These are phyloP conservation scores for Drosophila burlai DNA, from an alignment of 1,140 invertebrate genomes.

Conservation along the genomic window DNA sequence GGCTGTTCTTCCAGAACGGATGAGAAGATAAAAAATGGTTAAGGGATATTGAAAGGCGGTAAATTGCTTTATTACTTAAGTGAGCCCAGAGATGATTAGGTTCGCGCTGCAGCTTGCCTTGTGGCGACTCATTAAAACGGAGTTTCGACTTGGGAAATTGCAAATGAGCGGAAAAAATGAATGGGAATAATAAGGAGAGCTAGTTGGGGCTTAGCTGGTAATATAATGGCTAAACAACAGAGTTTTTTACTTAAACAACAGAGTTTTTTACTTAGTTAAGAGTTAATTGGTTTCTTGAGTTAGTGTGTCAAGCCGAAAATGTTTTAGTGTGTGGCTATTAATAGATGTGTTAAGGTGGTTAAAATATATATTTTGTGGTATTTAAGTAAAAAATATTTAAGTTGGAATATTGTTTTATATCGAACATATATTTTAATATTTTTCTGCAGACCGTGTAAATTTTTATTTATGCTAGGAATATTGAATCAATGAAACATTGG, in stretches of 20 bases:
- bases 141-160: conserved; percentile 32
- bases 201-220: conserved; percentile 13
- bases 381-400: background rate
- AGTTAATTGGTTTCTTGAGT: background rate
- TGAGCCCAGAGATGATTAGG: conserved; percentile 73
- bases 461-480: background rate
- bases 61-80: conserved; percentile 83
- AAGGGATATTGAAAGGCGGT: conserved; percentile 80
- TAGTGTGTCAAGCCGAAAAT: background rate
- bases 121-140: conserved; percentile 61
- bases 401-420: background rate
- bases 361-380: too few species aligned
- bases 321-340: background rate
- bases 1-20: conserved; percentile 22
- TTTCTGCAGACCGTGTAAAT: background rate
- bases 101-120: conserved; percentile 47
- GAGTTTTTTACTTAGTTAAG: background rate
- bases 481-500: too few species aligned
- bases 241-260: background rate
- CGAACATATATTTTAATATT: background rate
- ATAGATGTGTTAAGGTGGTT: background rate
- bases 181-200: conserved; percentile 8
- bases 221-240: conserved; percentile 12
- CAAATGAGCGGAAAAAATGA: conserved; percentile 28
- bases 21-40: conserved; percentile 62